A percentile compares a stretch with the other conserved stretches of the same genome.
Conservation (phyloP, 2,888 invertebrate genomes). For the Pecten maximus region DNA sequence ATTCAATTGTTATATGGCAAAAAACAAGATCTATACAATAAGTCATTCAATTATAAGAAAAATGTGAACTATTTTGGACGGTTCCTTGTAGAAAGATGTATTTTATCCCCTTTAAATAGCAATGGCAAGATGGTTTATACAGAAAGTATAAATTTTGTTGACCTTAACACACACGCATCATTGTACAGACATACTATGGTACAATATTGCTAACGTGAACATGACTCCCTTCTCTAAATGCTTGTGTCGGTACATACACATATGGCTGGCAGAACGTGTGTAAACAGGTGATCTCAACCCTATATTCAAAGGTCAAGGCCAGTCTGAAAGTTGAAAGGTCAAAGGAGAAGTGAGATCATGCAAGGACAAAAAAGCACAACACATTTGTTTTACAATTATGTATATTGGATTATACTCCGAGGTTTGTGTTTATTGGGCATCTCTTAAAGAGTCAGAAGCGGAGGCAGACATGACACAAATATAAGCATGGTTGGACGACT, state of each 20-base stretch:
- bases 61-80: not conserved
- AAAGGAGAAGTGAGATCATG: conserved; percentile 51
- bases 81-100: conserved; percentile 35
- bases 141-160: not conserved
- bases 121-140: conserved; percentile 23
- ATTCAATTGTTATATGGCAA: not conserved
- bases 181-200: conserved; percentile 28
- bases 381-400: conserved; percentile 49
- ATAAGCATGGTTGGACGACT: conserved; percentile 44
- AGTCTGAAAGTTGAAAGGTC: conserved; percentile 33
- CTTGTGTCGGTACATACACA: conserved; percentile 22
- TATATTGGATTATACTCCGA: conserved; percentile 55
- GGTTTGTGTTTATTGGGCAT: conserved; percentile 53
- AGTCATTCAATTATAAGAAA: not conserved
- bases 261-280: conserved; percentile 16
- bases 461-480: conserved; percentile 53
- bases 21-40: not conserved
- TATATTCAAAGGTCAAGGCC: conserved; percentile 46
- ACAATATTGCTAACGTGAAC: conserved; percentile 31
- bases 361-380: conserved; percentile 56
- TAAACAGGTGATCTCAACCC: conserved; percentile 23
- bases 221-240: conserved; percentile 15
- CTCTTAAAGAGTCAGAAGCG: conserved; percentile 55
- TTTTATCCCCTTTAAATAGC: not conserved
- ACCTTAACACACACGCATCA: not conserved